Conservation (phyloP, 2,797 vertebrate species). For the Pachyuromys duprasi region DNA sequence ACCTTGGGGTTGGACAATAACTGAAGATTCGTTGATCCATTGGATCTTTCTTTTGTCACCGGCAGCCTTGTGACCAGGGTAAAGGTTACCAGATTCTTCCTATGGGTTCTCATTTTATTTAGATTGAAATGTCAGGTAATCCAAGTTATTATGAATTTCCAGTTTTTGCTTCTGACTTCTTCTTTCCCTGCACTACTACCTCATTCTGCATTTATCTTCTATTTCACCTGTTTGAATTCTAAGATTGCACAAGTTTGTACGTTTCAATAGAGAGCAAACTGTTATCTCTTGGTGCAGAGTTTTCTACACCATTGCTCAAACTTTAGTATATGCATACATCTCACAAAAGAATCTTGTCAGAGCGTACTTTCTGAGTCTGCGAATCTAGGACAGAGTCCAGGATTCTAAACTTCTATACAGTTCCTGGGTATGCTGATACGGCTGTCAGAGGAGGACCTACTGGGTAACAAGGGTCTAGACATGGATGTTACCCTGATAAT, state of each 20-base stretch:
- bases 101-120: background rate
- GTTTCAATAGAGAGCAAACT: background rate
- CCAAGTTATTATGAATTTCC: background rate
- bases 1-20: no score
- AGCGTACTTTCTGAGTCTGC: constrained; percentile 35
- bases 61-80: background rate
- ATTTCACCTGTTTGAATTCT: background rate
- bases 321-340: background rate
- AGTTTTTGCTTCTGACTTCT: background rate
- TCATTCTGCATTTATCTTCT: background rate
- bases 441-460: background rate
- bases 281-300: background rate
- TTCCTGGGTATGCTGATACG: background rate
- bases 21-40: background rate
- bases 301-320: constrained; percentile 8
- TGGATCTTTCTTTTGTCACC: background rate
- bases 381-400: constrained; percentile 1
- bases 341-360: background rate
- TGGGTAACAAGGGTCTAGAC: background rate
- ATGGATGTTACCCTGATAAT: background rate
- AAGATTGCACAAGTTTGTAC: background rate
- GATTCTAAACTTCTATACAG: constrained; percentile 20
- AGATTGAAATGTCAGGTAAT: background rate
- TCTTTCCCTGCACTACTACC: background rate
- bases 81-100: background rate